Evolutionary conservation across 1,140 invertebrate species (phyloP), one percentile per base, ranked within the genome.

Genomic region (Drosophila obscura): DNA sequence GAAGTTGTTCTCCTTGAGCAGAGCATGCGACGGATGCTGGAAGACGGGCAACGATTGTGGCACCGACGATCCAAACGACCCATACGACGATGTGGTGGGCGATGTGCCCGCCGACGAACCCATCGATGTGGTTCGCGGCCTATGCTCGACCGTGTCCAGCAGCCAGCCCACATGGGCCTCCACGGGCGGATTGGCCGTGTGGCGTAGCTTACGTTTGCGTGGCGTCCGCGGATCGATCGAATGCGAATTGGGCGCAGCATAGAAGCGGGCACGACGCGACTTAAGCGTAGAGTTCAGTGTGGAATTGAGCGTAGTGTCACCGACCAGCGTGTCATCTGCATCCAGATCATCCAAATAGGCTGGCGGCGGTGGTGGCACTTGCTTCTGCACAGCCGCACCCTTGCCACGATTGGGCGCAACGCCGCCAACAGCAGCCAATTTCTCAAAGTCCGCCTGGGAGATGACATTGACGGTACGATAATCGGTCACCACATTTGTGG

Each of bases 141-240:
- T 92, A 92, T 97, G 96, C 90, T 97, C 96, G 79, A 95, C 95
- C 5, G 95, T 94, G 92, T 98, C 98, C 94, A 98, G 96, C 68
- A 99, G 96, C 98, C 98, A 99, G 22, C 98, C 99, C 43, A 99
- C 97, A 90, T 99, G 98, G 88, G 97, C 96, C 91, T 99, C 98
- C 45, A 97, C 94, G 0, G 97, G 97, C 49, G 97, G 97, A 94
- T 99, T 98, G 76, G 95, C 95, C 71, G 96, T 97, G 92, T 99
- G 97, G 35, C 96, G 94, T 4, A 97, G 98, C 93, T 99, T 99
- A 60, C 97, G 94, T 92, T 98, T 98, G 13, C 97, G 93, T 51
- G 92, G 95, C 60, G 93, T 96, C 90, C 89, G 93, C 51, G 93
- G 94, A 93, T 95, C 94, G 55, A 94, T 93, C 0, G 93, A 92